Base-by-base conservation (phyloP, 2,797 vertebrate species). In the Schizopygopsis malacanthus region DNA sequence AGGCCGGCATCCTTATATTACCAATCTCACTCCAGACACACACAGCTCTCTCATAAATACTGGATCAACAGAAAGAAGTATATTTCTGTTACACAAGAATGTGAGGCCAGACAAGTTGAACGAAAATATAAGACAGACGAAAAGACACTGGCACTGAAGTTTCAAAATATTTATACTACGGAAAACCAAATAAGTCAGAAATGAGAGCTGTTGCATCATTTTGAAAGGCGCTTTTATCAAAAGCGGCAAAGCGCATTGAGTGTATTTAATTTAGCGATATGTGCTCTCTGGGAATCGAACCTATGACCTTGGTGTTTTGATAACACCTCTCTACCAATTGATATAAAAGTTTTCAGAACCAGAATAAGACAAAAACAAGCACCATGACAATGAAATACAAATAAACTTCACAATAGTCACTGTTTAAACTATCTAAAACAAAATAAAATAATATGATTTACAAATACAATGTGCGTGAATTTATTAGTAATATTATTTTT, bases 81-180 rank as follows among this genome's bases (percentile, higher is more conserved):
- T 83, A 77, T 52, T 77, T 84, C 15, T 41, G 82, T 84, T 84
- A 84, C 22, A 39, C 33, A 25, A 54, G 73, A 84, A 84, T 67
- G 72, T 67, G 45, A 83, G 82, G 61, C 72, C 72, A 84, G 82
- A 67, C 22, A 77, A 84, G 61, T 59, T 67, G 72, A 75, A 76
- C 13, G 10, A 72, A 72, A 72, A 59, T 20, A 72, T 43, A 72
- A 82, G 52, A 71, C 22, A 13, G 37, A 50, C 22, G 16, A 25
- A 33, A 77, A 41, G 28, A 63, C 25, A 39, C 59, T 5, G 59
- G 15, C 33, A 7, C 45, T 11, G 15, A 52, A 39, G 20, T 8
- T 20, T 15, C 11, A 13, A 16, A 41, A 76, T 52, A 50, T 67
- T 77, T 67, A 18, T 41, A 15, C 41, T 84, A 52, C 9, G 10